phyloP scores from a whole-genome alignment of 2,797 vertebrate species.

The Chaetodon trifasciatus region DNA sequence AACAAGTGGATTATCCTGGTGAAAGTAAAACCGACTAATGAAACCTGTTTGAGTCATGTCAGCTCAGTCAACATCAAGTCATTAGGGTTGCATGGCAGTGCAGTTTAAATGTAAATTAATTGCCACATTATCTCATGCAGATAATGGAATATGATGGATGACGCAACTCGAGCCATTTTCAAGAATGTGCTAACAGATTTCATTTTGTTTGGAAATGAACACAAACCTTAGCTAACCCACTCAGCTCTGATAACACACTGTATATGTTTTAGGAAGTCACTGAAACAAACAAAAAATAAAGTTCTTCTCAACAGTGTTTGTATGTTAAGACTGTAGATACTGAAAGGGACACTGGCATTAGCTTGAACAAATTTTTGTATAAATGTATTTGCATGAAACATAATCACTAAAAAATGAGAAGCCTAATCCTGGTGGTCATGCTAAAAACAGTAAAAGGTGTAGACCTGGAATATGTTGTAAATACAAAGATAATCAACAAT shows the following conservation, averaged over 20 bases:
- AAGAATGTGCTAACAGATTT: background rate
- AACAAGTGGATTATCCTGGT: background rate
- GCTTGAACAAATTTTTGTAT: background rate
- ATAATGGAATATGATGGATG: constrained; percentile 16
- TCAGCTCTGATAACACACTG: background rate
- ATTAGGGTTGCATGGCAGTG: background rate
- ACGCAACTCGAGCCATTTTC: background rate
- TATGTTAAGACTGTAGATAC: background rate
- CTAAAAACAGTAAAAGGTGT: background rate
- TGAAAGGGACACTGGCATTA: background rate
- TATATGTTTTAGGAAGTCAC: background rate
- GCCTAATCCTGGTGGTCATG: background rate
- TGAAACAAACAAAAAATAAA: background rate
- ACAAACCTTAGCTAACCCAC: background rate
- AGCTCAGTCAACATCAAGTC: constrained; percentile 16
- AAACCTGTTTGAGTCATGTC: constrained; percentile 6
- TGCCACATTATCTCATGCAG: constrained; percentile 8
- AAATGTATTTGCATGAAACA: background rate
- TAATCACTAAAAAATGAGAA: background rate
- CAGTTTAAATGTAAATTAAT: constrained; percentile 28
- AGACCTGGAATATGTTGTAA: background rate
- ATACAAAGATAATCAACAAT: background rate
- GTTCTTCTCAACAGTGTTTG: background rate
- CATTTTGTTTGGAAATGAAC: background rate
- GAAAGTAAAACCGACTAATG: constrained; percentile 12